Conservation (phyloP, 2,797 vertebrate genomes). For the Trematomus bernacchii region DNA sequence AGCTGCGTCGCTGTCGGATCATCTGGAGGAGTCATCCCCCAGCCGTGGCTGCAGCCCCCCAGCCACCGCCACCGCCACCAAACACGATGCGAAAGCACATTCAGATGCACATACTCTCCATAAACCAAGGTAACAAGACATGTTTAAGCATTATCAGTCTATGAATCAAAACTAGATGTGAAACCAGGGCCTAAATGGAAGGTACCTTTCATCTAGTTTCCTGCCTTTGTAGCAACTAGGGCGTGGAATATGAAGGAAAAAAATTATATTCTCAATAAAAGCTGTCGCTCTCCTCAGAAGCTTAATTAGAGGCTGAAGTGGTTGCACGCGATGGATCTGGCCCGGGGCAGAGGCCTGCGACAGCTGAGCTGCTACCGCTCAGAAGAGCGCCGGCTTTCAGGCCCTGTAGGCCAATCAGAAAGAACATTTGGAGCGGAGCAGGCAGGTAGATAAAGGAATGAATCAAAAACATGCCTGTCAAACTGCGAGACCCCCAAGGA, state of each 20-base stretch:
- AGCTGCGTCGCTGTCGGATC: slow-evolving; percentile 81
- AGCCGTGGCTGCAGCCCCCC: slow-evolving; percentile 28
- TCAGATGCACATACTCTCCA: slow-evolving; percentile 27
- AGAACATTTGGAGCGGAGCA: slow-evolving; percentile 28
- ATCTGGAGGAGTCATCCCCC: slow-evolving; percentile 83
- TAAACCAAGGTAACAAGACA: slow-evolving; percentile 9
- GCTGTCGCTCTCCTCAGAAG: slow-evolving; percentile 75
- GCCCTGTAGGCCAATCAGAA: slow-evolving; percentile 62
- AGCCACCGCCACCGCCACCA: slow-evolving; percentile 5
- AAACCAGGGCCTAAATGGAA: slow-evolving; percentile 8
- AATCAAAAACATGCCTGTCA: slow-evolving; percentile 59
- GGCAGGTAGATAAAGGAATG: slow-evolving; percentile 50
- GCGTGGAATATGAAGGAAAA: slow-evolving; percentile 37
- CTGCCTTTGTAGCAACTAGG: slow-evolving; percentile 44
- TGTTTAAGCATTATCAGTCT: background rate
- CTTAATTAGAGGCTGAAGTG: slow-evolving; percentile 82
- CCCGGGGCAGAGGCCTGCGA: slow-evolving; percentile 69
- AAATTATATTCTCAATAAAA: slow-evolving; percentile 74
- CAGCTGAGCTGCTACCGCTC: slow-evolving; percentile 60
- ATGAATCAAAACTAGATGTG: slow-evolving; percentile 3
- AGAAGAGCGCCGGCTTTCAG: slow-evolving; percentile 54
- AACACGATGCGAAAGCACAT: slow-evolving; percentile 42
- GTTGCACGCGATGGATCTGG: slow-evolving; percentile 79
- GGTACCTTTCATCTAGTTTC: slow-evolving; percentile 25
- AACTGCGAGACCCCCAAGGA: slow-evolving; percentile 51